Evolutionary conservation across 2,888 invertebrate genomes (phyloP), one percentile per base, ranked within the genome.

Genomic region (Hylaea fasciaria): DNA sequence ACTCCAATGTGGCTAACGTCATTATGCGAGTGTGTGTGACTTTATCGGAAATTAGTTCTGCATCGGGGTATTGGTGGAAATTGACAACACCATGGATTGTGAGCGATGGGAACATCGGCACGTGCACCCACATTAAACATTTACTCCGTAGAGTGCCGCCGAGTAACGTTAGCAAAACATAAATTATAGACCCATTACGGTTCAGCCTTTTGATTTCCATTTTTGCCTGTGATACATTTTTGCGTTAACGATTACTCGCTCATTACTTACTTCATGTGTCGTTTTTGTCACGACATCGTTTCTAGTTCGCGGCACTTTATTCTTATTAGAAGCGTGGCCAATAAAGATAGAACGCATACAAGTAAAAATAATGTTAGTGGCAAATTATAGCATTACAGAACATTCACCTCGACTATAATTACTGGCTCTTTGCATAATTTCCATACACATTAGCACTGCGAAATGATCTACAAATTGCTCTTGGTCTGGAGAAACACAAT

Each of bases 1-100:
- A 85, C 83, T 84, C 78, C 74, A 71, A 80, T 73, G 79, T 84
- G 78, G 78, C 74, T 77, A 71, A 73, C 74, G 70, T 73, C 75
- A 69, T 68, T 76, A 68, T 78, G 80, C 83, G 82, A 86, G 86
- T 80, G 81, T 79, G 81, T 46, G 70, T 62, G 57, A 65, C 64
- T 87, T 85, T 85, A 91, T 90, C 87, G 88, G 85, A 87, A 90
- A 89, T 89, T 89, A 86, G 89, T 87, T 88, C 85, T 85, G 82
- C 85, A 79, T 80, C 82, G 76, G 81, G 83, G 83, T 79, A 85
- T 85, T 80, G 81, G 81, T 84, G 80, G 84, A 84, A 85, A 90
- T 89, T 87, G 87, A 87, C 86, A 87, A 85, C 81, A 39, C 52
- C 52, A 78, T 74, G 81, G 85, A 85, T 84, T 86, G 81, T 82